Evolutionary conservation across 2,888 invertebrate species (phyloP), one percentile per base, ranked within the genome.

Genomic region (Philaethria dido): DNA sequence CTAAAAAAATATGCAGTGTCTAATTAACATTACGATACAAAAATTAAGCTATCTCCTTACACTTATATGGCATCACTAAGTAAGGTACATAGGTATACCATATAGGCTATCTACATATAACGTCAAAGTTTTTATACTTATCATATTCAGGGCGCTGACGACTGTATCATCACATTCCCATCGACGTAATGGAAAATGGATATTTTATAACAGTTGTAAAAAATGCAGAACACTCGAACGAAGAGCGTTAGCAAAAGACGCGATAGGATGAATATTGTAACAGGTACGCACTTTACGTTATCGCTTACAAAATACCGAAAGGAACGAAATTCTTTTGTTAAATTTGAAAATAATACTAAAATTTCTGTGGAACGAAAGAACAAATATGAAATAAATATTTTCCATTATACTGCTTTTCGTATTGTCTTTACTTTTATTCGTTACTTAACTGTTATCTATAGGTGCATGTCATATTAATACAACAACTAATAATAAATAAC

Each of bases 181-280:
- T 60, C 60, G 45, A 60, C 47, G 47, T 33, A 47, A 60, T 60
- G 60, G 60, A 16, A 47, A 60, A 60, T 60, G 45, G 47, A 45
- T 60, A 60, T 60, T 60, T 60, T 47, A 60, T 60, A 29, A 18
- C n/a, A 18, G 45, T 47, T 45, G 60, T 60, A 60, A 60, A 45
- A 60, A 60, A 60, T 60, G 44, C 60, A 60, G 47, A 60, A 60
- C 60, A 60, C 60, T 60, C 47, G 18, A 45, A 47, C 45, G 45
- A 29, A 29, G 33, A 45, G 25, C 18, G 29, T 44, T 45, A 44
- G 16, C 29, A 4, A 16, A 45, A 18, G 25, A 33, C 22, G n/a
- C 22, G 16, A n/a, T 42, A 57, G 33, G 47, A 33, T 60, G 60
- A 60, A 60, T 60, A 60, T 60, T 60, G 33, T 60, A 60, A 60